A percentile compares a stretch with the other conserved stretches of the same genome.
Evolutionary conservation across 2,888 invertebrate species (phyloP).

Genomic region (Stenoptilia bipunctidactyla): DNA sequence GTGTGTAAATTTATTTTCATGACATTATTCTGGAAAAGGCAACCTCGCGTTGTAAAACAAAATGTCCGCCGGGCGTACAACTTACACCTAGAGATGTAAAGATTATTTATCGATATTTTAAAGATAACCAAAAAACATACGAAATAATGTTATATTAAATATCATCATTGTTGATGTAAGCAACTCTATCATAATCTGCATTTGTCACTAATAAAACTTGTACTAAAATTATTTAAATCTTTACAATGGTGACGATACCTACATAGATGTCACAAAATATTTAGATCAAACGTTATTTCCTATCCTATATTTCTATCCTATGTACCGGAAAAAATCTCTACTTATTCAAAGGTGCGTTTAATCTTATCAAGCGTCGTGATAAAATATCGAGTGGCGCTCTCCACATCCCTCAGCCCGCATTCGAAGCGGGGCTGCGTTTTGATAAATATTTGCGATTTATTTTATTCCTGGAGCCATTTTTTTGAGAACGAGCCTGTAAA

Average conservation of each 20-base stretch:
- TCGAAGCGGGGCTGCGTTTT: constrained; percentile 33
- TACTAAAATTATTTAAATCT: no score
- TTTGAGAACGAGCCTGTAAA: constrained; percentile 45
- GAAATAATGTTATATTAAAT: no score
- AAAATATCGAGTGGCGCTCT: neutral
- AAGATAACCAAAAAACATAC: no score
- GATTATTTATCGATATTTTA: constrained; percentile 11
- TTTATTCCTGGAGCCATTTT: constrained; percentile 50
- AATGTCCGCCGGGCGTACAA: constrained; percentile 40
- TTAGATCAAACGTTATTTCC: neutral
- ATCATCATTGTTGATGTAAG: no score
- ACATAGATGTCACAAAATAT: neutral
- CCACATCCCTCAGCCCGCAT: constrained; percentile 29
- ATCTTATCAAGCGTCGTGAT: no score
- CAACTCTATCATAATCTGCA: no score
- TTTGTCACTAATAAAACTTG: no score
- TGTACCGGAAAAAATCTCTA: neutral
- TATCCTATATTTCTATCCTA: neutral
- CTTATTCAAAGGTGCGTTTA: no score
- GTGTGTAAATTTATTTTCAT: neutral
- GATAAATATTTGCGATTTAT: constrained; percentile 65
- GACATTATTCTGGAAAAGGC: neutral
- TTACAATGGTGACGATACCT: no score
- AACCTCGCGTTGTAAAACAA: constrained; percentile 35
- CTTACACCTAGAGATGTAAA: constrained; percentile 27